phyloP scores from a whole-genome alignment of 2,113 vertebrate species.

The Alexandromys fortis region DNA sequence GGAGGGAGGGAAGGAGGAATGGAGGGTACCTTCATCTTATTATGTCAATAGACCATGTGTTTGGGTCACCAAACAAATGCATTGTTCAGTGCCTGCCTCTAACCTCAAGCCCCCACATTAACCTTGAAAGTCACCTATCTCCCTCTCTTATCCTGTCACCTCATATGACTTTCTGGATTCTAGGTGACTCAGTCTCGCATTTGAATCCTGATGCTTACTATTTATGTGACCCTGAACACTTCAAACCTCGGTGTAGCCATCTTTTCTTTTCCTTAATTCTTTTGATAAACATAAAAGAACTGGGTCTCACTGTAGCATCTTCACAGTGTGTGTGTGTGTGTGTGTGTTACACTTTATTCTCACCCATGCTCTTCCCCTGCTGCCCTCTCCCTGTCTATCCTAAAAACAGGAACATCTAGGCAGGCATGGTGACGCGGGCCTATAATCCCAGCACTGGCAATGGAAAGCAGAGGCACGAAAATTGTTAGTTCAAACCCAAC shows the following conservation, averaged over 20 bases:
- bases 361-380: background rate
- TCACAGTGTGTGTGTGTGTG: background rate
- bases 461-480: background rate
- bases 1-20: background rate
- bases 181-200: background rate
- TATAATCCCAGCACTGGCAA: background rate
- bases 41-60: background rate
- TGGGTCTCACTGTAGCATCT: background rate
- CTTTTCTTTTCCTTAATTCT: background rate
- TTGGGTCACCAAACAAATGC: background rate
- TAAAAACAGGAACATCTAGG: background rate
- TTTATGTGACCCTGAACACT: background rate
- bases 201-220: background rate
- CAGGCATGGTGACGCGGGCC: no score
- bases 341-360: background rate
- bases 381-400: background rate
- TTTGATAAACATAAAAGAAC: background rate
- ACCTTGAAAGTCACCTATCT: background rate
- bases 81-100: background rate
- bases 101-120: background rate
- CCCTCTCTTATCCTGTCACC: background rate
- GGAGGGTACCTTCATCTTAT: background rate
- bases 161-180: background rate
- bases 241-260: background rate
- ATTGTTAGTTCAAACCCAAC: background rate